phyloP scores from a whole-genome alignment of 2,113 vertebrate species.

The Dasypus novemcinctus region DNA sequence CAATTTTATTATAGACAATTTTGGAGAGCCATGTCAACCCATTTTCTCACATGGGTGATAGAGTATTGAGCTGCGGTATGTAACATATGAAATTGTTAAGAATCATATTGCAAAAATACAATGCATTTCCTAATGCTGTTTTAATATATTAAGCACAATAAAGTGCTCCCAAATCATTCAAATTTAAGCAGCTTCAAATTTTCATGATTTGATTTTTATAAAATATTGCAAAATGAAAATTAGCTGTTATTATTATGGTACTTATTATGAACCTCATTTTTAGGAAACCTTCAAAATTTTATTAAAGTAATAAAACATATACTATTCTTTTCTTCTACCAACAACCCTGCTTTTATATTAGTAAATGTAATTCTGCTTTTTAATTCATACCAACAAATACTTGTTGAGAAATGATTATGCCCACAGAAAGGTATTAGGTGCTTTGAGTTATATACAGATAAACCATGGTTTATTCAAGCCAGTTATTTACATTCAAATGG shows the following conservation, averaged over 20 bases:
- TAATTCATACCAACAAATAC: background rate
- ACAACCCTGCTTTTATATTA: background rate
- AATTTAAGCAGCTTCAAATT: background rate
- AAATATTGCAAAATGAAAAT: background rate
- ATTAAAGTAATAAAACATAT: constrained; percentile 19
- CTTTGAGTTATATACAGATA: constrained; percentile 16
- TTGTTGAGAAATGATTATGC: background rate
- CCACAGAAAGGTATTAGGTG: background rate
- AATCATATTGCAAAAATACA: background rate
- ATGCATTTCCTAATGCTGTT: background rate
- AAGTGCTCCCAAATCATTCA: background rate
- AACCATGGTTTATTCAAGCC: background rate
- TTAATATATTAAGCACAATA: background rate
- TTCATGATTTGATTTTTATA: background rate
- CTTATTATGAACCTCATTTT: background rate
- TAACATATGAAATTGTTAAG: background rate
- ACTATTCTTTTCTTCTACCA: background rate
- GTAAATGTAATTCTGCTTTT: background rate
- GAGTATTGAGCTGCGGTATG: background rate
- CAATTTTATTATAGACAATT: background rate
- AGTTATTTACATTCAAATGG: constrained; percentile 10
- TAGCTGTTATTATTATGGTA: background rate
- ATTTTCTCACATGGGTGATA: background rate
- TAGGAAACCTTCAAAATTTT: background rate
- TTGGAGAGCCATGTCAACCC: background rate